Conservation (phyloP, 2,888 invertebrate species). For the Ochropleura plecta region DNA sequence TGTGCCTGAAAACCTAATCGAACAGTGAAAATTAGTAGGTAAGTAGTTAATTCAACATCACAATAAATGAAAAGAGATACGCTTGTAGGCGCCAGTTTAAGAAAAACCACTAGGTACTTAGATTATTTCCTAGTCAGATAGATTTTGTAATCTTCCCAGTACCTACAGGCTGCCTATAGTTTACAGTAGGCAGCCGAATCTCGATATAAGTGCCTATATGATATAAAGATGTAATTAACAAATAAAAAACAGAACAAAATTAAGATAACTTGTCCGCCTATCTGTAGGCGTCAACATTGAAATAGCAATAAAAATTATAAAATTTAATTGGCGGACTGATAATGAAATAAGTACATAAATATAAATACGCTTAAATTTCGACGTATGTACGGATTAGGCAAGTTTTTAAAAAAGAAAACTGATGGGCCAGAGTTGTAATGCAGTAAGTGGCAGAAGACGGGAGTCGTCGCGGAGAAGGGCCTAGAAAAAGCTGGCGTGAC, state of each 20-base stretch:
- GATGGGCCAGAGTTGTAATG: too few species aligned
- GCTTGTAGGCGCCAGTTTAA: not conserved
- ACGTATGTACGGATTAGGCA: not conserved
- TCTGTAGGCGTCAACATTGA: not conserved
- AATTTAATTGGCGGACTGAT: slow-evolving; percentile 12
- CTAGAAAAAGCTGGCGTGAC: too few species aligned
- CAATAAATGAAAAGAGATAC: not conserved
- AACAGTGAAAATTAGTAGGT: not conserved
- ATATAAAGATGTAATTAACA: not conserved
- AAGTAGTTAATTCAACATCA: too few species aligned
- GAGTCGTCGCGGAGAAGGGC: too few species aligned
- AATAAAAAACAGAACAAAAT: not conserved
- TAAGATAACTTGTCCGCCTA: slow-evolving; percentile 1
- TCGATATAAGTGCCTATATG: not conserved
- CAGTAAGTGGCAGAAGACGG: too few species aligned
- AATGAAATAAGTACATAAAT: not conserved
- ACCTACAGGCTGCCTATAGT: not conserved
- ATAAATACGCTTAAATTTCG: too few species aligned
- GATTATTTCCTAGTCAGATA: not conserved
- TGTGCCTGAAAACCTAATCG: slow-evolving; percentile 79
- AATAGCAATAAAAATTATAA: slow-evolving; percentile 15
- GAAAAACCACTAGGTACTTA: not conserved
- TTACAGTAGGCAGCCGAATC: not conserved
- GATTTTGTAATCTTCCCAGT: not conserved
- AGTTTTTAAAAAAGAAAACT: not conserved